Percentiles rank a stretch among this genome's conserved stretches.
Conservation (phyloP, 1,140 invertebrate genomes). For the Chymomyza costata region DNA sequence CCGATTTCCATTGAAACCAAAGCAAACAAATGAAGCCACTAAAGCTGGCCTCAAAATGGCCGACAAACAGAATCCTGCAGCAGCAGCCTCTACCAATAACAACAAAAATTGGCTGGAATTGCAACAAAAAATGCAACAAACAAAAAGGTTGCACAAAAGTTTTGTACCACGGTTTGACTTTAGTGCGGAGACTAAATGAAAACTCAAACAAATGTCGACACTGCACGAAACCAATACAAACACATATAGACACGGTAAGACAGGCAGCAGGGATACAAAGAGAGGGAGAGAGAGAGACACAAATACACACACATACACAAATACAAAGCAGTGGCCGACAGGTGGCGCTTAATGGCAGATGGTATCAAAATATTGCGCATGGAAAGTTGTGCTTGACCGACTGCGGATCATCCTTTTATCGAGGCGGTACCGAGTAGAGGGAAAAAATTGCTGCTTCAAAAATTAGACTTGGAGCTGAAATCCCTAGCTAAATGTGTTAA, state of each 20-base stretch:
- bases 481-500: too few relatives aligned
- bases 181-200: too few relatives aligned
- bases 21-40: slow-evolving; percentile 13
- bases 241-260: neutral
- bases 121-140: slow-evolving; percentile 16
- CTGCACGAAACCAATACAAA: slow-evolving; percentile 38
- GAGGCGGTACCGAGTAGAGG: too few relatives aligned
- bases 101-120: neutral
- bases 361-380: too few relatives aligned
- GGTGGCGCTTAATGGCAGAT: too few relatives aligned
- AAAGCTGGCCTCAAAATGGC: slow-evolving; percentile 14
- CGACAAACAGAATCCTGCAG: slow-evolving; percentile 19
- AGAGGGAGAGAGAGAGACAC: neutral
- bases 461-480: too few relatives aligned
- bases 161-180: slow-evolving; percentile 23
- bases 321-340: too few relatives aligned
- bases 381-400: too few relatives aligned
- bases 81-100: slow-evolving; percentile 1
- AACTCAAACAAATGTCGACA: neutral
- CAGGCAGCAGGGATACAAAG: too few relatives aligned
- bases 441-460: too few relatives aligned
- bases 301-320: too few relatives aligned
- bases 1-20: neutral
- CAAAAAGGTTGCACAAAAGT: slow-evolving; percentile 35
- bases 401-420: too few relatives aligned